phyloP scores from a whole-genome alignment of 2,113 vertebrate genomes.

The Litocranius walleri region DNA sequence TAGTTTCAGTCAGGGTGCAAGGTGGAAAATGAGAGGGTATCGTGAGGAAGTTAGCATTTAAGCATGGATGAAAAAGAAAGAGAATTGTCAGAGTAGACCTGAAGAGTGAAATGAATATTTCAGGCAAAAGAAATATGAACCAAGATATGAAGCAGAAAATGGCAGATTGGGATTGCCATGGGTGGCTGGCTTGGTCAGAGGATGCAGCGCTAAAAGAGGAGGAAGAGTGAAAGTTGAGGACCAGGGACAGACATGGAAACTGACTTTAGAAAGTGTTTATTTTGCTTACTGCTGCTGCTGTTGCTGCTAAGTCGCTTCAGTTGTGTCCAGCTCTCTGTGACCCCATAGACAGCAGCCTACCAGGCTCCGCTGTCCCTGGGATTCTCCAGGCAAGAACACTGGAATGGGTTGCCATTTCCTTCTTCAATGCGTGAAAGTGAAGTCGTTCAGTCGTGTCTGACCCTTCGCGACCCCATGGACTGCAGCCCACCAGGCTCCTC shows the following conservation, averaged over 20 bases:
- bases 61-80: background rate
- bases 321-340: too few species aligned
- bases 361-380: accelerated
- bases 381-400: too few species aligned
- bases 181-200: background rate
- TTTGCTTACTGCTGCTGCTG: background rate
- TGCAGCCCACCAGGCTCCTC: too few species aligned
- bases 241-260: background rate
- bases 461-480: too few species aligned
- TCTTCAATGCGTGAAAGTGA: too few species aligned
- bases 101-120: background rate
- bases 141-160: background rate
- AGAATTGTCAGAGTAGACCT: background rate
- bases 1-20: too few species aligned
- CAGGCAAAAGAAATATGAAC: background rate
- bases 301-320: too few species aligned
- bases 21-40: background rate
- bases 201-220: background rate
- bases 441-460: too few species aligned
- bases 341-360: too few species aligned
- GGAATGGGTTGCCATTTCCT: too few species aligned
- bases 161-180: accelerated
- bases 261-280: background rate
- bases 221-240: too few species aligned
- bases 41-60: background rate